Percentiles rank a stretch among this genome's conserved stretches.
Conservation (phyloP, 2,888 invertebrate species). For the Drosophila mayaguana region DNA sequence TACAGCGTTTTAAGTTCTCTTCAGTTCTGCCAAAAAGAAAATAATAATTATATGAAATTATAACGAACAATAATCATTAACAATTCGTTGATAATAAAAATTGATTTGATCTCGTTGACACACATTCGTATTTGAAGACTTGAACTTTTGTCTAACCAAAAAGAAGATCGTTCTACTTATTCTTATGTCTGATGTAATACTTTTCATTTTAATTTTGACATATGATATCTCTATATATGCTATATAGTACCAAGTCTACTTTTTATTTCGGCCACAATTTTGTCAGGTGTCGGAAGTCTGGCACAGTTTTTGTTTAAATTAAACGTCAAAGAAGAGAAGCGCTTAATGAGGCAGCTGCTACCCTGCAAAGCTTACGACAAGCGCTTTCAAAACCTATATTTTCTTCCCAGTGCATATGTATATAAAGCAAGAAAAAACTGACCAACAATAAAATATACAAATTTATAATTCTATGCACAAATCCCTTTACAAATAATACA, state of each 20-base stretch:
- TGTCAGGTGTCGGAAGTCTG: slow-evolving; percentile 18
- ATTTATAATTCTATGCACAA: slow-evolving; percentile 55
- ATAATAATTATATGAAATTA: slow-evolving; percentile 40
- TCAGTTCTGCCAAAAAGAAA: slow-evolving; percentile 60
- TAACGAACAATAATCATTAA: slow-evolving; percentile 39
- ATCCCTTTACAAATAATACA: background rate
- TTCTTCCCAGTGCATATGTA: slow-evolving; percentile 45
- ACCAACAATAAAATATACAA: slow-evolving; percentile 17
- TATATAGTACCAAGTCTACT: slow-evolving; percentile 1
- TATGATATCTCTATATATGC: background rate
- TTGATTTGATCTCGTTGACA: slow-evolving; percentile 74
- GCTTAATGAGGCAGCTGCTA: slow-evolving; percentile 59
- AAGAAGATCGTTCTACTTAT: slow-evolving; percentile 41
- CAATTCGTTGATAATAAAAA: slow-evolving; percentile 72
- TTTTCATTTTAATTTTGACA: slow-evolving; percentile 31
- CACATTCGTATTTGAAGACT: slow-evolving; percentile 76
- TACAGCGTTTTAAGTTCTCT: slow-evolving; percentile 71
- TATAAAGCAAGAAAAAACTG: slow-evolving; percentile 31
- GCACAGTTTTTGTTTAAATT: slow-evolving; percentile 38
- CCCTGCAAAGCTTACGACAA: slow-evolving; percentile 50
- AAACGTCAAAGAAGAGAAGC: slow-evolving; percentile 2
- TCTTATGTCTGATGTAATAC: slow-evolving; percentile 41
- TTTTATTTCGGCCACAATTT: slow-evolving; percentile 13
- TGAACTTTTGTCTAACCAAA: slow-evolving; percentile 53
- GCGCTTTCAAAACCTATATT: slow-evolving; percentile 44